Evolutionary conservation across 2,113 vertebrate species (phyloP).

Genomic region (Noctilio leporinus): DNA sequence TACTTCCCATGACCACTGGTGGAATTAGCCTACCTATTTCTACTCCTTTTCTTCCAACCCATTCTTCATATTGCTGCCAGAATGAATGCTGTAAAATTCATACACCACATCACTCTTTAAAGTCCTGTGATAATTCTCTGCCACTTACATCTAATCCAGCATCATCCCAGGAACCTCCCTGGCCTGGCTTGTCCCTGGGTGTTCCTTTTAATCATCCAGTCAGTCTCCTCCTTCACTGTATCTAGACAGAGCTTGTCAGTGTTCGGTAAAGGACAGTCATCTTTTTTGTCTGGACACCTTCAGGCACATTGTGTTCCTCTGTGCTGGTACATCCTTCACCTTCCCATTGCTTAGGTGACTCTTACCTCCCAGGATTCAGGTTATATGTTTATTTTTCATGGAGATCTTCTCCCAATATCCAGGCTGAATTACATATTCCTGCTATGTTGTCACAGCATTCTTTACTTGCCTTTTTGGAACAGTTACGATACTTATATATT

Average conservation of each 20-base stretch:
- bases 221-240: background rate
- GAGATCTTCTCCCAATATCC: background rate
- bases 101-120: background rate
- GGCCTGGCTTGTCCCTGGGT: background rate
- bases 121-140: background rate
- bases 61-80: background rate
- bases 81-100: background rate
- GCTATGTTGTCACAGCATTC: background rate
- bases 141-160: background rate
- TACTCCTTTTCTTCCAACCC: background rate
- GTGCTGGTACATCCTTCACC: background rate
- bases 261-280: background rate
- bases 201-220: background rate
- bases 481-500: background rate
- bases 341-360: background rate
- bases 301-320: background rate
- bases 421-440: background rate
- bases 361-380: background rate
- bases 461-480: background rate
- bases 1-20: background rate
- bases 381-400: background rate
- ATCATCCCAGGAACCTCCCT: background rate
- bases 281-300: background rate
- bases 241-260: background rate
- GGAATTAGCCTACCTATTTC: background rate